These are phyloP conservation scores for Chaetophractus vellerosus DNA, from an alignment of 2,797 vertebrate genomes.

Conservation along the genomic window DNA sequence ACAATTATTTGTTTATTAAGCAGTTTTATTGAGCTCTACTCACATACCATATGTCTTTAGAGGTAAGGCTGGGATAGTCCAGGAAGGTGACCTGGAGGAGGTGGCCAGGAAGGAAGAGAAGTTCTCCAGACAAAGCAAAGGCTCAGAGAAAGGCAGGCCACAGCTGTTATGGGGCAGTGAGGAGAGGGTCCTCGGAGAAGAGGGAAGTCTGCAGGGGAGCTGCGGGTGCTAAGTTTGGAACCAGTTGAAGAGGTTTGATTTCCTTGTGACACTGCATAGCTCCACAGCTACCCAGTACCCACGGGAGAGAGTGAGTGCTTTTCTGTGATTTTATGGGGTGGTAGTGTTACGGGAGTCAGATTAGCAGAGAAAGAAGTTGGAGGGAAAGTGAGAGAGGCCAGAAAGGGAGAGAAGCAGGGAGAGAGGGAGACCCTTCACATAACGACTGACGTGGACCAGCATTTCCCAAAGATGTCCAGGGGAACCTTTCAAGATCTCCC, in stretches of 20 bases:
- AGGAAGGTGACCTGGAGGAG: neutral
- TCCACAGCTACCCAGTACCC: neutral
- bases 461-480: neutral
- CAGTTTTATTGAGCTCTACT: too few relatives aligned
- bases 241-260: neutral
- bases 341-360: neutral
- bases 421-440: neutral
- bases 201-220: neutral
- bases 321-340: neutral
- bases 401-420: neutral
- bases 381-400: neutral
- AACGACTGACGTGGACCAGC: neutral
- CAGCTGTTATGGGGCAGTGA: neutral
- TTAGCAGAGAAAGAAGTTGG: neutral
- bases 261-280: neutral
- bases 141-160: neutral
- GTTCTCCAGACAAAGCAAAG: neutral
- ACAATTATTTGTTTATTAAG: slow-evolving; percentile 13
- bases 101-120: neutral
- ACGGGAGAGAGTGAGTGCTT: neutral
- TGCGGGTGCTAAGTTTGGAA: neutral
- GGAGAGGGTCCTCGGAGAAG: neutral
- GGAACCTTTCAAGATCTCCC: neutral
- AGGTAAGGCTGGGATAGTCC: neutral
- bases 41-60: neutral